Evolutionary conservation across 2,113 vertebrate species (phyloP).

Genomic region (Barnardius zonarius): DNA sequence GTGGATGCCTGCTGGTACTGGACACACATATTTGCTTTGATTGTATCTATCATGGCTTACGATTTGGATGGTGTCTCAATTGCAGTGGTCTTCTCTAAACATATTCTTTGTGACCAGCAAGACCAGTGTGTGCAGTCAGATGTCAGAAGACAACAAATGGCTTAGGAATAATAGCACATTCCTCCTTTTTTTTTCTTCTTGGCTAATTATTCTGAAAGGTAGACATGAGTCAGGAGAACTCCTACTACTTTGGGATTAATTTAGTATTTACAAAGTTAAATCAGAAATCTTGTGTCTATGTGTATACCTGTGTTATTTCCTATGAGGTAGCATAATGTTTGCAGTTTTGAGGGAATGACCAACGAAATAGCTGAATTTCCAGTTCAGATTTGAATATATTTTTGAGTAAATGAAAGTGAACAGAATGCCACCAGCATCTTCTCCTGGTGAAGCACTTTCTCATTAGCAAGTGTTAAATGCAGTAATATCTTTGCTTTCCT

Average conservation of each 20-base stretch:
- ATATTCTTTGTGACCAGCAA: neutral
- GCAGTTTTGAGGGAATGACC: neutral
- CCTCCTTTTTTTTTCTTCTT: neutral
- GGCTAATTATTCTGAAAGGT: neutral
- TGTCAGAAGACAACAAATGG: neutral
- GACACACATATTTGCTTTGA: neutral
- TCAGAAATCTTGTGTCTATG: neutral
- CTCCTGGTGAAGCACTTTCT: neutral
- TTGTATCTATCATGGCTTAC: rapidly evolving
- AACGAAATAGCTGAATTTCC: neutral
- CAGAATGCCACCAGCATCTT: neutral
- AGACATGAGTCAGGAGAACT: neutral
- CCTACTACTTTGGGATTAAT: neutral
- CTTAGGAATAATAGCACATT: neutral
- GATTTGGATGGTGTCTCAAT: neutral
- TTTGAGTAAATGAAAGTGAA: neutral
- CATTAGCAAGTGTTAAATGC: neutral
- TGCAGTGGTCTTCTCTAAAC: neutral
- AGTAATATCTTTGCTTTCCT: neutral
- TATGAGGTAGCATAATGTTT: neutral
- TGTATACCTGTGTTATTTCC: neutral
- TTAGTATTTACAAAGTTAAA: neutral
- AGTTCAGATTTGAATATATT: neutral
- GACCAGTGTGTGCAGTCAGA: neutral
- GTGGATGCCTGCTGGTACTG: neutral